Percentiles rank a stretch among this genome's conserved stretches.
Evolutionary conservation across 2,797 vertebrate species (phyloP).

Genomic region (Lepidocolaptes lacrymiger): DNA sequence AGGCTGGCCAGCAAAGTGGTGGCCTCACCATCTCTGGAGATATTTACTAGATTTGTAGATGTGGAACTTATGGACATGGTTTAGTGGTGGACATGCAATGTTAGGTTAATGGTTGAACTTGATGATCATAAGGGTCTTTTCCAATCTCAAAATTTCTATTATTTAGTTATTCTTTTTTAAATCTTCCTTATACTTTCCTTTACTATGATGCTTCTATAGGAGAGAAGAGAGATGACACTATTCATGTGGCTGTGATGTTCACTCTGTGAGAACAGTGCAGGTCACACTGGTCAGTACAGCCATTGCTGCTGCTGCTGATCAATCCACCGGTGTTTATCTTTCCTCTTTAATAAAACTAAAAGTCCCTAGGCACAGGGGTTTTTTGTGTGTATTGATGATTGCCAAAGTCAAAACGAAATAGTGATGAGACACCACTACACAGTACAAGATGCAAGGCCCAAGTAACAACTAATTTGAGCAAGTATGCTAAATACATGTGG

Average conservation of each 20-base stretch:
- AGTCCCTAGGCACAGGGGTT: not conserved
- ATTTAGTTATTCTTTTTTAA: not conserved
- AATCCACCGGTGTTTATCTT: not conserved
- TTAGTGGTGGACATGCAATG: not conserved
- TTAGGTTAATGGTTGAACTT: not conserved
- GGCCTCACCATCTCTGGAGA: not conserved
- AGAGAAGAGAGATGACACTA: not conserved
- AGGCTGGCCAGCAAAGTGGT: not conserved
- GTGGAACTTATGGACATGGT: not conserved
- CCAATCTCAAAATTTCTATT: not conserved
- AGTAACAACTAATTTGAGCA: not conserved
- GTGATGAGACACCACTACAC: not conserved
- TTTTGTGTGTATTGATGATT: not conserved
- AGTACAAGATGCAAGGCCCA: not conserved
- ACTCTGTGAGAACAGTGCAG: not conserved
- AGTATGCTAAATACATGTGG: not conserved
- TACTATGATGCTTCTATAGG: not conserved
- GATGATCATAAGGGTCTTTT: not conserved
- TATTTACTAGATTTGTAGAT: not conserved
- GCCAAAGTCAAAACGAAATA: not conserved
- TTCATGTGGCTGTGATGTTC: accelerated
- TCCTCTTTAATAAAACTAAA: not conserved
- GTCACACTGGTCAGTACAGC: not conserved
- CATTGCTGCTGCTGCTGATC: not conserved
- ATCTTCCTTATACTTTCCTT: not conserved